A percentile compares a stretch with the other conserved stretches of the same genome.
phyloP scores from a whole-genome alignment of 2,888 invertebrate genomes.

The Sesamia inferens region DNA sequence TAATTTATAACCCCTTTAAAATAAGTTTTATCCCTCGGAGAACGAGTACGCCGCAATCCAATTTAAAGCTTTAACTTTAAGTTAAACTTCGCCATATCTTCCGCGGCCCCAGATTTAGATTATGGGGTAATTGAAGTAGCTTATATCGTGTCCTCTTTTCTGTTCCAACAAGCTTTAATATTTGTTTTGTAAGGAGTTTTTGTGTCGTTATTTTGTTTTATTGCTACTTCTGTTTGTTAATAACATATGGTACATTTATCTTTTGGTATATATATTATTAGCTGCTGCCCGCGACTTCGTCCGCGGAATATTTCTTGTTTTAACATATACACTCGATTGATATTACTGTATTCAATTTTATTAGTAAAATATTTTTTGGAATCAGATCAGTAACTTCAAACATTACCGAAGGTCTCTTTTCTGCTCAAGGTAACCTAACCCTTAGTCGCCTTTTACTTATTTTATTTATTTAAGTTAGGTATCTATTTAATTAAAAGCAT shows the following conservation, averaged over 20 bases:
- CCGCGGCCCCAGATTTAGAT: constrained; percentile 76
- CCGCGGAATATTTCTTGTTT: too few species aligned
- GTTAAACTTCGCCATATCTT: constrained; percentile 84
- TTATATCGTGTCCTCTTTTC: constrained; percentile 62
- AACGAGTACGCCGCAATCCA: constrained; percentile 75
- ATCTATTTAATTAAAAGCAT: too few species aligned
- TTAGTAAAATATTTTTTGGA: too few species aligned
- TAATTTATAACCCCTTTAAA: constrained; percentile 86
- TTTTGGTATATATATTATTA: constrained; percentile 3
- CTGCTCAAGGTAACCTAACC: too few species aligned
- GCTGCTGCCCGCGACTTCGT: too few species aligned
- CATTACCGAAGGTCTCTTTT: too few species aligned
- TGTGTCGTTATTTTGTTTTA: constrained; percentile 41
- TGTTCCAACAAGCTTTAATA: constrained; percentile 54
- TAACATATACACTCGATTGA: too few species aligned
- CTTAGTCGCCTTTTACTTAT: too few species aligned
- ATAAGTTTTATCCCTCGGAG: constrained; percentile 76
- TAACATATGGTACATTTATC: constrained; percentile 23
- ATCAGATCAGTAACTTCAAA: too few species aligned
- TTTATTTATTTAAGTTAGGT: too few species aligned
- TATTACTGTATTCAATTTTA: too few species aligned
- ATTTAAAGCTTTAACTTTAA: constrained; percentile 85
- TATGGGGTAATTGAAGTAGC: constrained; percentile 78
- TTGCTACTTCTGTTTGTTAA: constrained; percentile 30
- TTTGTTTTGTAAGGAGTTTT: constrained; percentile 48